Evolutionary conservation across 2,797 vertebrate genomes (phyloP).

Genomic region (Sebastes oblongus): DNA sequence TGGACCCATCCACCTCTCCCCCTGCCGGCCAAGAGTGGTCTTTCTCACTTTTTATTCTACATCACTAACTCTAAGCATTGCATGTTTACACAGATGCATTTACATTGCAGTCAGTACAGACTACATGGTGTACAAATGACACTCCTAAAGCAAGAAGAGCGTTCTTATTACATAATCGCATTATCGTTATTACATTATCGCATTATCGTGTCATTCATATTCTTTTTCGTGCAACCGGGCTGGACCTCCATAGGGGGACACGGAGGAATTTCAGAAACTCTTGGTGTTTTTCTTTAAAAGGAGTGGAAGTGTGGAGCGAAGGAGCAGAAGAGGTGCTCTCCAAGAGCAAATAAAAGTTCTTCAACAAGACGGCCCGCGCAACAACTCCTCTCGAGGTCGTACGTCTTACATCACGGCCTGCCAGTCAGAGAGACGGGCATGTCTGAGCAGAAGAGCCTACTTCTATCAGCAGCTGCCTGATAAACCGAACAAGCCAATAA

Average conservation of each 20-base stretch:
- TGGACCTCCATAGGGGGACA: background rate
- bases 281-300: background rate
- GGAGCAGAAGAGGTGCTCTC: slow-evolving; percentile 19
- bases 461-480: slow-evolving; percentile 41
- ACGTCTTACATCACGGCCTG: slow-evolving; percentile 39
- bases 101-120: no score
- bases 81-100: no score
- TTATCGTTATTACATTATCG: no score
- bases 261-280: background rate
- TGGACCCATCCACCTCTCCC: no score
- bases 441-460: slow-evolving; percentile 13
- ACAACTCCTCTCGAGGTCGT: slow-evolving; percentile 27
- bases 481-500: slow-evolving; percentile 46
- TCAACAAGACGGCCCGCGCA: slow-evolving; percentile 19
- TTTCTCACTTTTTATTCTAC: no score
- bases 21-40: no score
- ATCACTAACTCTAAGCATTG: no score
- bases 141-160: no score
- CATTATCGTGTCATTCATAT: no score
- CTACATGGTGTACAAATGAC: no score
- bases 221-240: no score
- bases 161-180: no score
- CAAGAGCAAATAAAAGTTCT: slow-evolving; percentile 64
- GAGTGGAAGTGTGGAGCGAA: slow-evolving; percentile 1
- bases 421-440: slow-evolving; percentile 39